A percentile compares a stretch with the other conserved stretches of the same genome.
These are phyloP conservation scores for Mesorhabditis spiculigera DNA, from an alignment of 2,888 invertebrate species.

Conservation along the genomic window DNA sequence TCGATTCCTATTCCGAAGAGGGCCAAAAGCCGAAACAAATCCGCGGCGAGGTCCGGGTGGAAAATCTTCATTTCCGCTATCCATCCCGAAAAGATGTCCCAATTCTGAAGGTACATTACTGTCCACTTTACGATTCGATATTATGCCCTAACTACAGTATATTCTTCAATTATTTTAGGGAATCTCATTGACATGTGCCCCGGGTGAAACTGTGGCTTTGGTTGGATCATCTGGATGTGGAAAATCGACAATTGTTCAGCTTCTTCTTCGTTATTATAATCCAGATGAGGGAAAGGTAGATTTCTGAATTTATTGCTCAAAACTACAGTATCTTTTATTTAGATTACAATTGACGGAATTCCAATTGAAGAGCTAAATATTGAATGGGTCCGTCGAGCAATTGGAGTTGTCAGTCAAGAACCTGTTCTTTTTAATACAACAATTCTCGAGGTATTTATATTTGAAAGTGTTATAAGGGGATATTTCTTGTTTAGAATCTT, in stretches of 20 bases:
- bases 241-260: constrained; percentile 42
- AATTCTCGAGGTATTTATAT: constrained; percentile 59
- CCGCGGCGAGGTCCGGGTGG: constrained; percentile 60
- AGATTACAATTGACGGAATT: constrained; percentile 60
- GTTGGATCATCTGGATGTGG: constrained; percentile 46
- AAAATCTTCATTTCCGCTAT: constrained; percentile 61
- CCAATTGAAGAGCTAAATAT: constrained; percentile 61
- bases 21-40: constrained; percentile 59
- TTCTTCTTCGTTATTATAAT: constrained; percentile 37
- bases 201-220: constrained; percentile 40
- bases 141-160: not conserved
- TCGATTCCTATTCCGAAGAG: constrained; percentile 31
- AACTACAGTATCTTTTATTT: constrained; percentile 2
- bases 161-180: constrained; percentile 14
- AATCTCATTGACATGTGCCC: constrained; percentile 28
- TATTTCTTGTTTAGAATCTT: constrained; percentile 57
- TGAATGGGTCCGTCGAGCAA: constrained; percentile 60
- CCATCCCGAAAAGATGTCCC: constrained; percentile 60
- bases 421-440: constrained; percentile 68
- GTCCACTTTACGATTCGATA: constrained; percentile 8
- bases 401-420: constrained; percentile 60
- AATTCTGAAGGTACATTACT: constrained; percentile 42
- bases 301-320: not conserved
- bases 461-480: not conserved
- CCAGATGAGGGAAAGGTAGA: constrained; percentile 23